phyloP scores from a whole-genome alignment of 2,888 invertebrate species.

The Caenorhabditis becei region DNA sequence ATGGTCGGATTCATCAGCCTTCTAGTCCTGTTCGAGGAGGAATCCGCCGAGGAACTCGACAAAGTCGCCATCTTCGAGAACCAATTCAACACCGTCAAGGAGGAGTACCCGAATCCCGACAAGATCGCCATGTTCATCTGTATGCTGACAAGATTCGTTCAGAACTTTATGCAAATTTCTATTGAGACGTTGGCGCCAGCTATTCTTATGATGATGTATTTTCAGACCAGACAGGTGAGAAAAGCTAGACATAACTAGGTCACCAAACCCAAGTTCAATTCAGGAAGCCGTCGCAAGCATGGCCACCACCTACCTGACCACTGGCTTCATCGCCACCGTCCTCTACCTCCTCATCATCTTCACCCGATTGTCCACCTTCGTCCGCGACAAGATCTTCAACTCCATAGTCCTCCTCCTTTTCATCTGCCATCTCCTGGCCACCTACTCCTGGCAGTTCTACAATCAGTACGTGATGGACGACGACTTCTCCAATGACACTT shows the following conservation, averaged over 20 bases:
- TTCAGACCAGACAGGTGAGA: constrained; percentile 55
- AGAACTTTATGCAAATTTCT: constrained; percentile 59
- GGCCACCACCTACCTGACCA: constrained; percentile 54
- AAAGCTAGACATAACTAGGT: no score
- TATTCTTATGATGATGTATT: constrained; percentile 59
- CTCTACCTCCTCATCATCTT: constrained; percentile 56
- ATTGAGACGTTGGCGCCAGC: constrained; percentile 54
- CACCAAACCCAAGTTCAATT: no score
- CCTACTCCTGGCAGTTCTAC: constrained; percentile 60
- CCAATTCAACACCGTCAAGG: constrained; percentile 22
- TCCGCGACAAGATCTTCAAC: constrained; percentile 54
- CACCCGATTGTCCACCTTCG: constrained; percentile 42
- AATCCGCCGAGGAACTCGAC: constrained; percentile 29
- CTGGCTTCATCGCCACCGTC: constrained; percentile 58
- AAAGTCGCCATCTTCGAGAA: constrained; percentile 43
- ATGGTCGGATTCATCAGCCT: constrained; percentile 40
- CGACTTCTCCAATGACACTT: constrained; percentile 22
- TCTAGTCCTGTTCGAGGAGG: constrained; percentile 41
- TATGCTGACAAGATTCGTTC: constrained; percentile 56
- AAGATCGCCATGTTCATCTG: constrained; percentile 51
- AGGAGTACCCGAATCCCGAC: constrained; percentile 43
- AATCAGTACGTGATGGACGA: constrained; percentile 12
- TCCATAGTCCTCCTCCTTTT: constrained; percentile 43
- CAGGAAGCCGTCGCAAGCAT: constrained; percentile 57
- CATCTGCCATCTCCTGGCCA: constrained; percentile 41